phyloP scores from a whole-genome alignment of 2,888 invertebrate genomes.

The Lysandra bellargus region DNA sequence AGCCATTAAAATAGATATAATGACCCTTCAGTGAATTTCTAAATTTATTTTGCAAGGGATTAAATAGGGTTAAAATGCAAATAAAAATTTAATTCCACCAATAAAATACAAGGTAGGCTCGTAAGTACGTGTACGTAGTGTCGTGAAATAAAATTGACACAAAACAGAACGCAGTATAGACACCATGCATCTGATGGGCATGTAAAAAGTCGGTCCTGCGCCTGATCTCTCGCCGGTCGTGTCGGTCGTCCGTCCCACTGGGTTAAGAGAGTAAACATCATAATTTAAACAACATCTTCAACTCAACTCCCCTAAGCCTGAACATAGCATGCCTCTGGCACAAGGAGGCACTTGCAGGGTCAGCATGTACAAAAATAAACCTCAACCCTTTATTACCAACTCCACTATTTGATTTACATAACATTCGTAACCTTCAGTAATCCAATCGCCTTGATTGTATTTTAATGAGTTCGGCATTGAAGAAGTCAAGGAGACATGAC shows the following conservation, averaged over 20 bases:
- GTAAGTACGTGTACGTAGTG: no score
- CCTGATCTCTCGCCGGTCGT: no score
- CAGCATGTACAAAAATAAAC: not conserved
- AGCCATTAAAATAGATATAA: constrained; percentile 15
- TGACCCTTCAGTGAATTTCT: constrained; percentile 25
- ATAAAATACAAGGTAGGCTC: not conserved
- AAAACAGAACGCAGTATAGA: no score
- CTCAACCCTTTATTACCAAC: not conserved
- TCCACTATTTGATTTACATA: not conserved
- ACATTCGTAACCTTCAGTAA: constrained; percentile 1
- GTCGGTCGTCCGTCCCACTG: no score
- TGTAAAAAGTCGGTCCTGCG: no score
- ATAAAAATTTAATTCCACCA: not conserved
- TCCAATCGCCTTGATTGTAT: constrained; percentile 18
- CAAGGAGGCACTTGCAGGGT: no score
- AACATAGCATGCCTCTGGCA: no score
- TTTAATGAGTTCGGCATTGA: constrained; percentile 13
- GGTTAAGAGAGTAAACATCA: no score
- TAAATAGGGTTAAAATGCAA: constrained; percentile 10
- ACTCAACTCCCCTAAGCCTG: no score
- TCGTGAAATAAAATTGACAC: not conserved
- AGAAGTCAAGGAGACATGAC: constrained; percentile 22
- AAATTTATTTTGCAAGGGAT: constrained; percentile 3
- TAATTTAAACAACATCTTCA: no score
- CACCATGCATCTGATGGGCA: no score